Base-by-base conservation (phyloP, 1,140 invertebrate genomes). In the Rhizoglyphus robini region DNA sequence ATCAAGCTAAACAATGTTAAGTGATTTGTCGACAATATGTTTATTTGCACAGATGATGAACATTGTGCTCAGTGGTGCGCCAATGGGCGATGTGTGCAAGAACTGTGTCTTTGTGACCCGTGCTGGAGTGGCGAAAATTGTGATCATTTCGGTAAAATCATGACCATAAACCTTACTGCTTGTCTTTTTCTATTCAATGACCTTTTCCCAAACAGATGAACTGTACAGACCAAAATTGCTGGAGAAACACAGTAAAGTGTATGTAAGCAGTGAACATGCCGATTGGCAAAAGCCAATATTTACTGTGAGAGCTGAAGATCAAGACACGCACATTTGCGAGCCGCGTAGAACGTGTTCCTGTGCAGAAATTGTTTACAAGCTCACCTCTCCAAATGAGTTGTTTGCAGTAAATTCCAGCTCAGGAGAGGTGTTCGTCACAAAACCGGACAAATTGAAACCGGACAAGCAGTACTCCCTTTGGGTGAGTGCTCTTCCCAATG, bases 101-200 rank as follows among this genome's bases (percentile, higher is more conserved):
- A 66, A 32, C 20, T 25, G 8, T 70, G 69, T 61, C 51, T 67
- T 15, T 70, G 69, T 58, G 65, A 65, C 47, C 62, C 60, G 47
- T 70, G 69, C 46, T 70, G 67, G 67, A 11, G 31, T 34, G 69
- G 69, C 20, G 36, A 49, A 18, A 54, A 62, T 25, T 70, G 69
- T 32, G 30, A 68, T 8, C 59, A 63, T 29, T 68, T 66, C 29
- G 69, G 69, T 70, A 30, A 68, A 18, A 20, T 57, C 13, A 23
- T 20, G 13, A 29, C 27, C n/a, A 27, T 18, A 38, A 59, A 11
- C 31, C 34, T 27, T 38, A 5, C 25, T 20, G 47, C 4, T 60
- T 60, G 2, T 58, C 8, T n/a, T 57, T 2, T 1, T 15, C n/a
- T 46, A n/a, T 46, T 8, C 41, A 2, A 8, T 51, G 1, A 51